phyloP scores from a whole-genome alignment of 2,113 vertebrate genomes.

The Cavia aperea region DNA sequence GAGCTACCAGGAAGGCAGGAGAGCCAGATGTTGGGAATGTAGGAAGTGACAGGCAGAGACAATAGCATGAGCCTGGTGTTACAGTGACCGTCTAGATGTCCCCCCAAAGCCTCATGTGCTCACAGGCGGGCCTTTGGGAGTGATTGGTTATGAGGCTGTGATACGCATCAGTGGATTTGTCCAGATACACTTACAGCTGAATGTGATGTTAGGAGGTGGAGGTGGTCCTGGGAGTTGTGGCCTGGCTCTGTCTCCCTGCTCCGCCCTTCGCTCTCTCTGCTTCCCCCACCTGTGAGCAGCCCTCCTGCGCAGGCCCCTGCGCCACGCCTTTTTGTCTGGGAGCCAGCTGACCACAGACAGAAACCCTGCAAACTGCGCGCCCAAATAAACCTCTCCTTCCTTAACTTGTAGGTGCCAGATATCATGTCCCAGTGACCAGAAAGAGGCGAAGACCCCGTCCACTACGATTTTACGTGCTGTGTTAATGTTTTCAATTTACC shows the following conservation, averaged over 20 bases:
- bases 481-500: neutral
- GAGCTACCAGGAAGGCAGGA: neutral
- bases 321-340: no score
- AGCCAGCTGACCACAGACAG: neutral
- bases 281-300: neutral
- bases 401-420: neutral
- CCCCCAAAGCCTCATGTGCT: neutral
- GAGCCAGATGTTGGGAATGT: no score
- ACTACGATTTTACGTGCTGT: neutral
- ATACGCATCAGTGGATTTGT: neutral
- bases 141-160: neutral
- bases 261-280: neutral
- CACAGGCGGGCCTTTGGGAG: neutral
- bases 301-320: neutral
- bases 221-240: neutral
- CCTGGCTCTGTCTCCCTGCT: neutral
- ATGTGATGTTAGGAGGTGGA: neutral
- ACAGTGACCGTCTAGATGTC: neutral
- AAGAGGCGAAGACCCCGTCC: no score
- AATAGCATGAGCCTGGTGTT: neutral
- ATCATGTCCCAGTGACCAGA: neutral
- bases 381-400: no score
- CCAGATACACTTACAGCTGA: neutral
- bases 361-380: no score
- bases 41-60: neutral